phyloP scores from a whole-genome alignment of 2,888 invertebrate genomes.

The Carpatolechia fugitivella region DNA sequence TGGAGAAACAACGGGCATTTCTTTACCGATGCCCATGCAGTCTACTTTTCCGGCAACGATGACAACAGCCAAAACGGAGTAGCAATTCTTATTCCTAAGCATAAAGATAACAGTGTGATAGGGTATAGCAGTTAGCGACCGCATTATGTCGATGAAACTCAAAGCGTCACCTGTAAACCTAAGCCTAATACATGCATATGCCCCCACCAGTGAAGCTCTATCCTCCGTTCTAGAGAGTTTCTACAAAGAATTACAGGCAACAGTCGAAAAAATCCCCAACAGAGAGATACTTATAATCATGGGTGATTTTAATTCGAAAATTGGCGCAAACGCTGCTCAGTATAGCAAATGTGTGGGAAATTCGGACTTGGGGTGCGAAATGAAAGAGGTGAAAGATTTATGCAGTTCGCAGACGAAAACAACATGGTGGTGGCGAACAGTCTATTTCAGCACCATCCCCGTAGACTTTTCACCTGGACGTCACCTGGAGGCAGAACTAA shows the following conservation, averaged over 20 bases:
- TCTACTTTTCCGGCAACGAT: slow-evolving; percentile 20
- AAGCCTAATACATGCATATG: slow-evolving; percentile 3
- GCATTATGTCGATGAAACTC: slow-evolving; percentile 14
- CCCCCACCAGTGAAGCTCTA: not conserved
- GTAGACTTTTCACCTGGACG: too few species aligned
- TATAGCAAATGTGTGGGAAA: slow-evolving; percentile 11
- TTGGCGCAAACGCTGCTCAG: slow-evolving; percentile 14
- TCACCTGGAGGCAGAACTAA: too few species aligned
- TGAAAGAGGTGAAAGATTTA: slow-evolving; percentile 9
- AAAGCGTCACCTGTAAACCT: slow-evolving; percentile 2
- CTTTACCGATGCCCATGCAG: slow-evolving; percentile 3
- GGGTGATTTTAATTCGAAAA: slow-evolving; percentile 25
- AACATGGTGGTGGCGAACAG: not conserved
- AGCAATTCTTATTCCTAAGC: slow-evolving; percentile 14
- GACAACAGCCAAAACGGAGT: slow-evolving; percentile 17
- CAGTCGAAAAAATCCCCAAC: slow-evolving; percentile 20
- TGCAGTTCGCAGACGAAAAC: slow-evolving; percentile 25
- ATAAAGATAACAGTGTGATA: slow-evolving; percentile 13
- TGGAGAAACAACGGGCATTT: slow-evolving; percentile 24
- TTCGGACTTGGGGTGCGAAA: slow-evolving; percentile 17
- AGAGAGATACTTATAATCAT: slow-evolving; percentile 20
- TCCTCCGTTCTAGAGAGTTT: not conserved
- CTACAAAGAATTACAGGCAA: not conserved
- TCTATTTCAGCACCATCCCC: too few species aligned
- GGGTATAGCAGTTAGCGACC: slow-evolving; percentile 18